Percentiles rank a stretch among this genome's conserved stretches.
These are phyloP conservation scores for Thecocarcelia acutangulata DNA, from an alignment of 2,888 invertebrate genomes.

Conservation along the genomic window DNA sequence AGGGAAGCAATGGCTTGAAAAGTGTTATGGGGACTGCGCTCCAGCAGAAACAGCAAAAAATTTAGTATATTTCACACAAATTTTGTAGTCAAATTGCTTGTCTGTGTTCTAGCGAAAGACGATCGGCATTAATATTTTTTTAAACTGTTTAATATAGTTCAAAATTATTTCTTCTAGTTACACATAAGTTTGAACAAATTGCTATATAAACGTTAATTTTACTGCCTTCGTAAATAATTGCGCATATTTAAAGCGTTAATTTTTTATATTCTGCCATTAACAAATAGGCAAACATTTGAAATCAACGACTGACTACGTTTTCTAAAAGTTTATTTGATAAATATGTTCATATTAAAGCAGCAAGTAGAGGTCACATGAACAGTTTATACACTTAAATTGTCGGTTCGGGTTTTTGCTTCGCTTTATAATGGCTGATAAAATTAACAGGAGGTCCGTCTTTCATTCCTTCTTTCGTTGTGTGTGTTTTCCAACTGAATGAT, in stretches of 20 bases:
- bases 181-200: too few species aligned
- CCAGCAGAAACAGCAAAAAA: too few species aligned
- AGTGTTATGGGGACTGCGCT: too few species aligned
- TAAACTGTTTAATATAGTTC: too few species aligned
- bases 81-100: too few species aligned
- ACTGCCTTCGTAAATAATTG: slow-evolving; percentile 21
- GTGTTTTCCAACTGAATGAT: slow-evolving; percentile 67
- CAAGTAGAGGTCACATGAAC: slow-evolving; percentile 76
- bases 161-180: too few species aligned
- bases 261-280: slow-evolving; percentile 54
- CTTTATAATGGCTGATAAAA: slow-evolving; percentile 44
- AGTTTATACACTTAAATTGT: slow-evolving; percentile 57
- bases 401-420: slow-evolving; percentile 56
- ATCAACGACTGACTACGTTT: slow-evolving; percentile 43
- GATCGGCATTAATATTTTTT: too few species aligned
- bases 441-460: slow-evolving; percentile 57
- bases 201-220: slow-evolving; percentile 9
- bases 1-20: too few species aligned
- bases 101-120: too few species aligned
- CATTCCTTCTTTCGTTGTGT: slow-evolving; percentile 16
- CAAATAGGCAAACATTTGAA: slow-evolving; percentile 59
- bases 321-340: slow-evolving; percentile 53
- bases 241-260: slow-evolving; percentile 41
- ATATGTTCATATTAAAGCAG: slow-evolving; percentile 67
- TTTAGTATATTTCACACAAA: too few species aligned